These are phyloP conservation scores for Stichopus horrens DNA, from an alignment of 53 echinoderm and acorn worm species.

Conservation along the genomic window DNA sequence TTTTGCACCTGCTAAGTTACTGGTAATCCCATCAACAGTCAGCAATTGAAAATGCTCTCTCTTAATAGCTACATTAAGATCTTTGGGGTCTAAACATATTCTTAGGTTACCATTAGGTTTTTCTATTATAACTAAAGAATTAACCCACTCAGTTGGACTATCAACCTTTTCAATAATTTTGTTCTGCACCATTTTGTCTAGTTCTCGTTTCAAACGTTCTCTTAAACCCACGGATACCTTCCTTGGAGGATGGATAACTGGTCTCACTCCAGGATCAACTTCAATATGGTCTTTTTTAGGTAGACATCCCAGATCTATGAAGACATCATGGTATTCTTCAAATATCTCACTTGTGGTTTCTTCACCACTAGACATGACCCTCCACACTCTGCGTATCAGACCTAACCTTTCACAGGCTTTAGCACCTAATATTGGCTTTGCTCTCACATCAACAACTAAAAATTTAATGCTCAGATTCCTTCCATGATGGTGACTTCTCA, in stretches of 20 bases:
- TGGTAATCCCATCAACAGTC: too few species aligned
- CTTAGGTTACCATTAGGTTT: conserved; percentile 47
- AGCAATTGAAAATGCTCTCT: conserved; percentile 48
- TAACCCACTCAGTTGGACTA: too few species aligned
- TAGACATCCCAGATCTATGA: too few species aligned
- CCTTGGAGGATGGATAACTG: conserved; percentile 6
- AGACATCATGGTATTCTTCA: too few species aligned
- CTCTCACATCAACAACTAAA: not conserved
- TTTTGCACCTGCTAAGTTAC: conserved; percentile 4
- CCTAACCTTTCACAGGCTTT: not conserved
- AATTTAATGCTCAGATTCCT: not conserved
- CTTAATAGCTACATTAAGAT: conserved; percentile 51
- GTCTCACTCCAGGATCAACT: too few species aligned
- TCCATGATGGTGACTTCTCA: not conserved
- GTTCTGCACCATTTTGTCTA: conserved; percentile 63
- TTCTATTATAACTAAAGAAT: conserved; percentile 43
- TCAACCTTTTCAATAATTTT: too few species aligned
- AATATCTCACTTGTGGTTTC: too few species aligned
- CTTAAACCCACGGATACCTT: too few species aligned
- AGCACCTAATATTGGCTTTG: not conserved
- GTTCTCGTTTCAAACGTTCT: too few species aligned
- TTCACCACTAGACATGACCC: too few species aligned
- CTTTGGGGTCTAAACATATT: conserved; percentile 27
- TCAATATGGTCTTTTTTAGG: too few species aligned
- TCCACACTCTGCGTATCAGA: too few species aligned